A percentile compares a stretch with the other conserved stretches of the same genome.
Conservation (phyloP, 2,113 vertebrate genomes). For the Cercopithecus mona region DNA sequence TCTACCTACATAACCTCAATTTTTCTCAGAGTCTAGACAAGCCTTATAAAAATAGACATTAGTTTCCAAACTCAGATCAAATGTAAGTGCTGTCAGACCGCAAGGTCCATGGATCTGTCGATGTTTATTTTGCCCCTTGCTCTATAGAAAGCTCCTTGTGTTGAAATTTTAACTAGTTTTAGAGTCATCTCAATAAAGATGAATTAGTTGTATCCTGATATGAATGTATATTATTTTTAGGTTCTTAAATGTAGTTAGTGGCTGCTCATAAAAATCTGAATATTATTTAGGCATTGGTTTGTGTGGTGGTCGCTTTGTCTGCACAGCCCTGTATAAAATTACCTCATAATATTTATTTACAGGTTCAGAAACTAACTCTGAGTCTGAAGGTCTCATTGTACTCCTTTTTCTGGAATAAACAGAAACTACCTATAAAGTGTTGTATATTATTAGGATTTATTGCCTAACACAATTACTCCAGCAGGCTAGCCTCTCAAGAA, state of each 20-base stretch:
- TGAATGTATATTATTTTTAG: not conserved
- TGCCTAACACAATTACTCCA: not conserved
- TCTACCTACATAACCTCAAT: not conserved
- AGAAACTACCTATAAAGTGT: not conserved
- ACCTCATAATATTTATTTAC: not conserved
- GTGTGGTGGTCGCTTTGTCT: not conserved
- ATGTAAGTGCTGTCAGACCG: not conserved
- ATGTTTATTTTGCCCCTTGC: conserved; percentile 4
- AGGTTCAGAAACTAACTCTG: conserved; percentile 9
- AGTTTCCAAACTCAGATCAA: not conserved
- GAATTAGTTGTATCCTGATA: not conserved
- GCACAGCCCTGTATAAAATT: not conserved
- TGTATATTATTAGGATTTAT: not conserved
- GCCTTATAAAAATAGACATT: not conserved
- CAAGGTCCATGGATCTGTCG: not conserved
- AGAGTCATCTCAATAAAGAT: not conserved
- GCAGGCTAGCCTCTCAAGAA: not conserved
- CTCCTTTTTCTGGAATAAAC: not conserved
- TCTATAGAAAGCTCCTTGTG: not conserved
- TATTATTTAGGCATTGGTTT: not conserved
- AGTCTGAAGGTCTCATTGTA: not conserved
- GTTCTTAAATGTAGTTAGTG: not conserved
- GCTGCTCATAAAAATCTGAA: not conserved
- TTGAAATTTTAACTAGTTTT: conserved; percentile 53
- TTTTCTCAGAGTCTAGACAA: not conserved